Percentiles rank a stretch among this genome's conserved stretches.
phyloP scores from a whole-genome alignment of 2,888 invertebrate genomes.

The Schizaphis graminum region DNA sequence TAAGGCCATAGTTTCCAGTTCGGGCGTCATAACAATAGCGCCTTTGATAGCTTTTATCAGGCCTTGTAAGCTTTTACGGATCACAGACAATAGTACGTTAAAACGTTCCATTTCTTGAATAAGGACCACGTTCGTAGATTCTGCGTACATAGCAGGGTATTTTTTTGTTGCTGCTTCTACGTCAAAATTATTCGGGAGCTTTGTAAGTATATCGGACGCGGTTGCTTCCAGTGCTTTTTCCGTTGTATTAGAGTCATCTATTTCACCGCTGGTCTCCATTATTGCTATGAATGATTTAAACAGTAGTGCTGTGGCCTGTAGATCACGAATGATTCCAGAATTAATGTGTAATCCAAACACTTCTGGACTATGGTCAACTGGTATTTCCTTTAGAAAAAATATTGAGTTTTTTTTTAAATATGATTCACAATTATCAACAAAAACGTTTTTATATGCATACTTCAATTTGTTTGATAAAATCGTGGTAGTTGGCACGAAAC shows the following conservation, averaged over 20 bases:
- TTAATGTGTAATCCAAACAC: slow-evolving; percentile 92
- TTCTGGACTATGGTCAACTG: slow-evolving; percentile 84
- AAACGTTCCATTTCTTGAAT: slow-evolving; percentile 84
- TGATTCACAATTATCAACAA: not conserved
- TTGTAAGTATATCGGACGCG: slow-evolving; percentile 4
- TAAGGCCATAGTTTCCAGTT: slow-evolving; percentile 80
- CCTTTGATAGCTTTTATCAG: slow-evolving; percentile 87
- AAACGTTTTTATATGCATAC: slow-evolving; percentile 71
- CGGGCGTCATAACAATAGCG: slow-evolving; percentile 87
- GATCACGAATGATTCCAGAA: slow-evolving; percentile 89
- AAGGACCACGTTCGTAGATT: slow-evolving; percentile 89
- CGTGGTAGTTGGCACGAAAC: slow-evolving; percentile 79
- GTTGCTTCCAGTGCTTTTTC: slow-evolving; percentile 12
- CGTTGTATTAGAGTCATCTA: slow-evolving; percentile 78
- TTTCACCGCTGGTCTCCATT: slow-evolving; percentile 70
- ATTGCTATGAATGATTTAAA: slow-evolving; percentile 39
- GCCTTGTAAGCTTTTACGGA: slow-evolving; percentile 79
- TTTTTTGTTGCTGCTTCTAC: slow-evolving; percentile 77
- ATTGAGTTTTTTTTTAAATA: not conserved
- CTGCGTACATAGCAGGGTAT: slow-evolving; percentile 82
- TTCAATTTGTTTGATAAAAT: slow-evolving; percentile 82
- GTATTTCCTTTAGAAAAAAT: slow-evolving; percentile 71
- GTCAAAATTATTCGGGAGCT: slow-evolving; percentile 78
- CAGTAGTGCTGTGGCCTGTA: slow-evolving; percentile 78
- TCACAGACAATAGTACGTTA: slow-evolving; percentile 78